These are phyloP conservation scores for Eurois occulta DNA, from an alignment of 2,888 invertebrate species.

Conservation along the genomic window DNA sequence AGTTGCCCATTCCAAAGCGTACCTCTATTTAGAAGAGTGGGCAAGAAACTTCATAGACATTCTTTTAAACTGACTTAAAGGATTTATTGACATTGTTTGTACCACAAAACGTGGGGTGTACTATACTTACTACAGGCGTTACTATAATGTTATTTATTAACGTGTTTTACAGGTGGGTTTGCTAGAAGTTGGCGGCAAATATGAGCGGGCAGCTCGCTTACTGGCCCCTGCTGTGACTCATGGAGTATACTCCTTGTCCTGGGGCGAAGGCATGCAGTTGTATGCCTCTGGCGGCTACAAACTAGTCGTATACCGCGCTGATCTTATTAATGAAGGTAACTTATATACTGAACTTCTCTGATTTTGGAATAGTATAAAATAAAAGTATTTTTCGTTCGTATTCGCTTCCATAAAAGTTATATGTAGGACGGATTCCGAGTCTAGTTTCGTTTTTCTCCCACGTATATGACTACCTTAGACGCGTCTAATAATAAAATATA, in stretches of 20 bases:
- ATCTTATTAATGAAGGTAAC: slow-evolving; percentile 86
- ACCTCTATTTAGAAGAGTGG: too few relatives aligned
- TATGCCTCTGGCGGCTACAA: slow-evolving; percentile 92
- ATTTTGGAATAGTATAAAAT: neutral
- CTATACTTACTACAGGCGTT: neutral
- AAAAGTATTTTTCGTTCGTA: neutral
- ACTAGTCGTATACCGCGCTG: slow-evolving; percentile 88
- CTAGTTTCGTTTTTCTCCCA: neutral
- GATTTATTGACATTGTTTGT: neutral
- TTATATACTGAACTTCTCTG: neutral
- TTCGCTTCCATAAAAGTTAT: neutral
- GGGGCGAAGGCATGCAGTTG: slow-evolving; percentile 90
- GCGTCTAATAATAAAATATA: neutral
- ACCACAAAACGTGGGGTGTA: neutral
- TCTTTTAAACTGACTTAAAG: neutral
- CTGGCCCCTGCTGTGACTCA: slow-evolving; percentile 73
- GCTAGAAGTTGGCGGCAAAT: slow-evolving; percentile 80
- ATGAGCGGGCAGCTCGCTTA: slow-evolving; percentile 88
- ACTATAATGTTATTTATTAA: neutral
- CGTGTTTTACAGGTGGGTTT: slow-evolving; percentile 90
- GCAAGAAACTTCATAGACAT: too few relatives aligned
- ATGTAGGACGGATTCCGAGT: neutral
- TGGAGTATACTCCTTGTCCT: slow-evolving; percentile 91
- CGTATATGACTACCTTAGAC: neutral
- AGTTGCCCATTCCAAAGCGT: too few relatives aligned